Conservation (phyloP, 35 echinoderm and acorn worm species). For the Lytechinus pictus region DNA sequence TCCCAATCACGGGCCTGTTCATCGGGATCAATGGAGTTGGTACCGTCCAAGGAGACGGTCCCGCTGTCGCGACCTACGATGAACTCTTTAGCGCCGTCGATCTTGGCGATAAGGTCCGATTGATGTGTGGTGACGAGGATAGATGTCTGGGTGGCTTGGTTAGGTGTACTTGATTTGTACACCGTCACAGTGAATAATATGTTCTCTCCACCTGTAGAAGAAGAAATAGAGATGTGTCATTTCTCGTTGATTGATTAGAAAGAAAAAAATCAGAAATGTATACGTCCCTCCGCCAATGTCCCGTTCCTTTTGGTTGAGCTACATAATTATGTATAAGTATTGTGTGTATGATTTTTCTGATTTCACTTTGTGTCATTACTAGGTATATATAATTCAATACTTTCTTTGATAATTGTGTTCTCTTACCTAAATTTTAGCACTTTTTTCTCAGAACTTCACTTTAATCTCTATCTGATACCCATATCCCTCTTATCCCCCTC, state of each 20-base stretch:
- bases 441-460: too few species aligned
- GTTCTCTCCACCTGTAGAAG: conserved; percentile 66
- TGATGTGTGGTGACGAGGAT: conserved; percentile 66
- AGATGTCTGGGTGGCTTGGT: conserved; percentile 53
- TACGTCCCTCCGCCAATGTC: too few species aligned
- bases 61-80: conserved; percentile 79
- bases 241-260: too few species aligned
- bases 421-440: too few species aligned
- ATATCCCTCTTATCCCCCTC: not conserved
- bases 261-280: too few species aligned
- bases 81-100: conserved; percentile 71
- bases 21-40: conserved; percentile 67
- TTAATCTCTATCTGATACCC: too few species aligned
- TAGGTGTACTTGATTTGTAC: conserved; percentile 75
- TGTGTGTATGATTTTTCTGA: too few species aligned
- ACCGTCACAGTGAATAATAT: conserved; percentile 84
- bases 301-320: too few species aligned
- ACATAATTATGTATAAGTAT: too few species aligned
- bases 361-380: too few species aligned
- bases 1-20: conserved; percentile 64
- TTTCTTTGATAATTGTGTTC: too few species aligned
- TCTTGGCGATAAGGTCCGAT: conserved; percentile 70
- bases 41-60: conserved; percentile 43
- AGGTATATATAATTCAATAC: too few species aligned
- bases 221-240: not conserved